A percentile compares a stretch with the other conserved stretches of the same genome.
Evolutionary conservation across 2,113 vertebrate species (phyloP).

Genomic region (Neolamprologus falcicula): DNA sequence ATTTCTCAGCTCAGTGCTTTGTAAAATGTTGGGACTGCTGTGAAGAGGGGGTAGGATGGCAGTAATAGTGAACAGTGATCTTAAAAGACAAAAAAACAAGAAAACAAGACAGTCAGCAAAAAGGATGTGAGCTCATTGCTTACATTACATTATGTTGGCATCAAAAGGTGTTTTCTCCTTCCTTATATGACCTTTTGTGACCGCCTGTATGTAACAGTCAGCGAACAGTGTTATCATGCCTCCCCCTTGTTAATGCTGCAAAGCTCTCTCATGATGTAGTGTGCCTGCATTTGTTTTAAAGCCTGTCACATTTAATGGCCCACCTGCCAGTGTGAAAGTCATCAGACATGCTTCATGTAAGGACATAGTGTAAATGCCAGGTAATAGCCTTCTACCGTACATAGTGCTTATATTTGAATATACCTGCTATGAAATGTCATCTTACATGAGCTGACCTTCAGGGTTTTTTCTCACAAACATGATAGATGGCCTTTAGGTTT

Average conservation of each 20-base stretch:
- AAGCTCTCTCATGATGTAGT: slow-evolving; percentile 30
- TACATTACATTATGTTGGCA: background rate
- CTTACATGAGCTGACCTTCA: slow-evolving; percentile 20
- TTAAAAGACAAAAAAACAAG: slow-evolving; percentile 10
- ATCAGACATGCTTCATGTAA: slow-evolving; percentile 37
- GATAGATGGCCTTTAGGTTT: background rate
- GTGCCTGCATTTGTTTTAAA: slow-evolving; percentile 52
- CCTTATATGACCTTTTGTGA: slow-evolving; percentile 11
- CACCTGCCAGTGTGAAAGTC: slow-evolving; percentile 32
- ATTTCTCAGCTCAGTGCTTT: background rate
- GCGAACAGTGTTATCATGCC: slow-evolving; percentile 40
- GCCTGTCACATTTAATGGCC: slow-evolving; percentile 37
- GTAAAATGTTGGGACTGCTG: background rate
- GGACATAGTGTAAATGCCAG: slow-evolving; percentile 41
- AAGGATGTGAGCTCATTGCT: slow-evolving; percentile 9
- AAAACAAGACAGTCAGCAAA: background rate
- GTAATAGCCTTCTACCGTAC: background rate
- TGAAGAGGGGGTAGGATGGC: background rate
- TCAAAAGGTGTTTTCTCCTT: slow-evolving; percentile 12
- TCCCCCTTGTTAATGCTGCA: slow-evolving; percentile 39
- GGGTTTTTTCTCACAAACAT: background rate
- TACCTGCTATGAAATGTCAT: background rate
- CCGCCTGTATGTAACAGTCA: slow-evolving; percentile 31
- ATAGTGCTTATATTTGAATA: background rate
- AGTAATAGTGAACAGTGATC: background rate